Conservation (phyloP, 2,113 vertebrate genomes). For the Formicarius rufipectus region DNA sequence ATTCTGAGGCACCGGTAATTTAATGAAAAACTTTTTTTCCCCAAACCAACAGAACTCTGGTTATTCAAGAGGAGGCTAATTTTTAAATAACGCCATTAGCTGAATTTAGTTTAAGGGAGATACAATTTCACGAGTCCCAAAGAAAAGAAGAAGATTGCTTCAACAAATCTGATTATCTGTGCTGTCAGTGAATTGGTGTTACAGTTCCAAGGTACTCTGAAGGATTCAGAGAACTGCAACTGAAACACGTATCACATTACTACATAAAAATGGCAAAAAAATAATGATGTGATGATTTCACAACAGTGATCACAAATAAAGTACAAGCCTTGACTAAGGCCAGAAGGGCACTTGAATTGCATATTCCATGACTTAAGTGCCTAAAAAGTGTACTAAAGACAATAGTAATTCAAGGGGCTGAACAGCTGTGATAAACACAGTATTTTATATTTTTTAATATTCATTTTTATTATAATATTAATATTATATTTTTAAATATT, state of each 20-base stretch:
- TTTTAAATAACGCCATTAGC: slow-evolving; percentile 30
- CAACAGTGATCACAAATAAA: neutral
- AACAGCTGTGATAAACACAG: neutral
- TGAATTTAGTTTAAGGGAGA: slow-evolving; percentile 13
- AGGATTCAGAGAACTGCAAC: neutral
- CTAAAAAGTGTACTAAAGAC: neutral
- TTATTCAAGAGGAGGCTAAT: neutral
- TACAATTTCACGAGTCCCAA: slow-evolving; percentile 1
- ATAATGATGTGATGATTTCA: neutral
- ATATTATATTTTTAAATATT: neutral
- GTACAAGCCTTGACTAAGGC: neutral
- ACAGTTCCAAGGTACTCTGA: neutral
- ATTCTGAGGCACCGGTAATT: slow-evolving; percentile 14
- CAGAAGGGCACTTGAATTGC: neutral
- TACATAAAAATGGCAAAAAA: neutral
- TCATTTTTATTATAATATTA: too few species aligned
- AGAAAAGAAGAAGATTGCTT: neutral
- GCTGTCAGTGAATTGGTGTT: neutral
- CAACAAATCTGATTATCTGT: slow-evolving; percentile 3
- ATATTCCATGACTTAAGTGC: neutral
- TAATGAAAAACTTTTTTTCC: slow-evolving; percentile 12
- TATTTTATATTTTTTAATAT: neutral
- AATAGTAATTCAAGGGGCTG: neutral
- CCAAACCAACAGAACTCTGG: neutral
- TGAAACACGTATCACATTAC: neutral